These are phyloP conservation scores for Cydia pomonella DNA, from an alignment of 1,140 invertebrate species.

Conservation along the genomic window DNA sequence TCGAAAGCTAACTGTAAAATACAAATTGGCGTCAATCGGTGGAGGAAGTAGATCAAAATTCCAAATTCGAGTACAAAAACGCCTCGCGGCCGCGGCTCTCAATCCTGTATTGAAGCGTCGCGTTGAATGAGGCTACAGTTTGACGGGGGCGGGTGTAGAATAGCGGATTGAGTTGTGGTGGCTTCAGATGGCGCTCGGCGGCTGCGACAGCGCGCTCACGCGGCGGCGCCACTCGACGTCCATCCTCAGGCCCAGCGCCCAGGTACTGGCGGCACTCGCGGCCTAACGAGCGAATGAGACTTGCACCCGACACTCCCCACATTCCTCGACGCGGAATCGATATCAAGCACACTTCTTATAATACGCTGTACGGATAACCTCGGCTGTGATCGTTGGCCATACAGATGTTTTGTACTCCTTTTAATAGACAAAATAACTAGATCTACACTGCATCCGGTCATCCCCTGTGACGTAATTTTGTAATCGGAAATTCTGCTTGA, in stretches of 20 bases:
- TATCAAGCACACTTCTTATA: background rate
- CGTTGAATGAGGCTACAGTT: slow-evolving; percentile 19
- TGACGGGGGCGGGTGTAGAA: slow-evolving; percentile 14
- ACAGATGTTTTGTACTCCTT: background rate
- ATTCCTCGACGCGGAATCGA: background rate
- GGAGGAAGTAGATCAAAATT: slow-evolving; percentile 6
- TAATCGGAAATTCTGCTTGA: background rate
- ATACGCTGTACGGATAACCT: background rate
- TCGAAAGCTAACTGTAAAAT: slow-evolving; percentile 38
- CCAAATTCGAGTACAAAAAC: slow-evolving; percentile 20
- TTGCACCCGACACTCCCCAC: background rate
- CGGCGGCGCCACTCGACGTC: slow-evolving; percentile 87
- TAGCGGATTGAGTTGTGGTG: slow-evolving; percentile 29
- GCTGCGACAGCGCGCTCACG: slow-evolving; percentile 81
- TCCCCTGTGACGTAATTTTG: background rate
- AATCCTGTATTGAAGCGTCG: slow-evolving; percentile 21
- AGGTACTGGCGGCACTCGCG: slow-evolving; percentile 73
- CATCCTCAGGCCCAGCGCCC: slow-evolving; percentile 82
- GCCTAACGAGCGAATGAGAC: slow-evolving; percentile 5
- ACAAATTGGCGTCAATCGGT: slow-evolving; percentile 14
- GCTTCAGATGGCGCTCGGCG: slow-evolving; percentile 44
- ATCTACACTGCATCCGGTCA: background rate
- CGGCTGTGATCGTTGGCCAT: background rate
- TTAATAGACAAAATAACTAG: background rate
- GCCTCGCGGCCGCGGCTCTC: slow-evolving; percentile 29